Conservation (phyloP, 35 echinoderm and acorn worm genomes). For the Apostichopus parvimensis region DNA sequence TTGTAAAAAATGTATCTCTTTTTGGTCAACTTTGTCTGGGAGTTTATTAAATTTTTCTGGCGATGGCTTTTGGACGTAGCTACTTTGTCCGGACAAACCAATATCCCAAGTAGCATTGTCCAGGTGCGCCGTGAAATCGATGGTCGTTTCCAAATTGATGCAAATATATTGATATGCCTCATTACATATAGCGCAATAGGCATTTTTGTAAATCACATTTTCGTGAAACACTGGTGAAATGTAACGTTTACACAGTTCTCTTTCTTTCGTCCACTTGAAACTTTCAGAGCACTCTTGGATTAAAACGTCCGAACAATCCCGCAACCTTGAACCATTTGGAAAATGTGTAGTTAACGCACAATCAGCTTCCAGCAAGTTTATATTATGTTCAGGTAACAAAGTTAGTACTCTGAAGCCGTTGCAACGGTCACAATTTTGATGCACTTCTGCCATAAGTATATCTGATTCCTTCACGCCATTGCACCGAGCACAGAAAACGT, state of each 20-base stretch:
- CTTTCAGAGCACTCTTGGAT: not conserved
- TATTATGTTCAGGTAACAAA: not conserved
- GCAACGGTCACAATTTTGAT: no score
- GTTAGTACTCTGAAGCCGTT: not conserved
- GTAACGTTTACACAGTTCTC: not conserved
- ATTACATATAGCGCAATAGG: conserved; percentile 25
- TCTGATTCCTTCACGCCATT: not conserved
- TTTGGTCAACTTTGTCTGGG: not conserved
- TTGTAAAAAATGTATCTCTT: no score
- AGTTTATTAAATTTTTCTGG: not conserved
- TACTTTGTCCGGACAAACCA: no score
- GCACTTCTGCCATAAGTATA: no score
- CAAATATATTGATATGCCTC: not conserved
- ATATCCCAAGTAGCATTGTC: not conserved
- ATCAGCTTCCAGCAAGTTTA: not conserved
- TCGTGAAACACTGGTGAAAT: not conserved
- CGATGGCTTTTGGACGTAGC: not conserved
- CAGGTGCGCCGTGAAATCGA: no score
- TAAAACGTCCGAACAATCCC: not conserved
- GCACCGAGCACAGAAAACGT: conserved; percentile 13
- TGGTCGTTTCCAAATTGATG: not conserved
- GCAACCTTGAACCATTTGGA: no score
- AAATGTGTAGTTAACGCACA: not conserved
- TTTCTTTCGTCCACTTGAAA: not conserved
- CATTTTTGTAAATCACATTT: not conserved